Percentiles rank a stretch among this genome's conserved stretches.
These are phyloP conservation scores for Anser brachyrhynchus DNA, from an alignment of 2,113 vertebrate species.

Conservation along the genomic window DNA sequence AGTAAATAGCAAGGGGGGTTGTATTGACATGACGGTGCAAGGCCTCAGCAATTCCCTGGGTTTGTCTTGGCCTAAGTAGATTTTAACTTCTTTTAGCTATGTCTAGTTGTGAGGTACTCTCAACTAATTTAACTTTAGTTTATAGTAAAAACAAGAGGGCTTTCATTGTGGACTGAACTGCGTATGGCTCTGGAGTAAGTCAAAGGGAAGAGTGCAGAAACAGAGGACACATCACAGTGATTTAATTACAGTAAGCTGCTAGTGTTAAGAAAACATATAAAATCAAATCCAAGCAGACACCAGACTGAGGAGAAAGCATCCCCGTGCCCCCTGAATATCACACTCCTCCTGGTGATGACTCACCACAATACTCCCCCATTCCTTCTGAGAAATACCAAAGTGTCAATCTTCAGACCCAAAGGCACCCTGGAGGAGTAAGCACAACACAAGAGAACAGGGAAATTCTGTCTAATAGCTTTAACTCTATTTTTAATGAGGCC, in stretches of 20 bases:
- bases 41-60: not conserved
- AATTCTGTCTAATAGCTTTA: not conserved
- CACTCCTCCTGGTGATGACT: not conserved
- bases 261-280: conserved; percentile 21
- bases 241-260: not conserved
- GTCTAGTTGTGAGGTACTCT: not conserved
- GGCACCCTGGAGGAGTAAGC: not conserved
- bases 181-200: not conserved
- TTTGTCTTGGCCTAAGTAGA: not conserved
- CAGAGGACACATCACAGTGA: not conserved
- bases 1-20: not conserved
- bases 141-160: not conserved
- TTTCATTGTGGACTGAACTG: not conserved
- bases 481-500: not conserved
- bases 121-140: not conserved
- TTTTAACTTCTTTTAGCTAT: not conserved
- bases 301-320: not conserved
- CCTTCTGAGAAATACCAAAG: not conserved
- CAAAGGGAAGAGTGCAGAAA: not conserved
- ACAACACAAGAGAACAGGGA: not conserved
- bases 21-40: not conserved
- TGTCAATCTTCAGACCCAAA: not conserved
- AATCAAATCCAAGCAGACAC: conserved; percentile 18
- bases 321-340: not conserved
- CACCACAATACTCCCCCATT: not conserved